Conservation (phyloP, 2,888 invertebrate genomes). For the Cephalotes varians region DNA sequence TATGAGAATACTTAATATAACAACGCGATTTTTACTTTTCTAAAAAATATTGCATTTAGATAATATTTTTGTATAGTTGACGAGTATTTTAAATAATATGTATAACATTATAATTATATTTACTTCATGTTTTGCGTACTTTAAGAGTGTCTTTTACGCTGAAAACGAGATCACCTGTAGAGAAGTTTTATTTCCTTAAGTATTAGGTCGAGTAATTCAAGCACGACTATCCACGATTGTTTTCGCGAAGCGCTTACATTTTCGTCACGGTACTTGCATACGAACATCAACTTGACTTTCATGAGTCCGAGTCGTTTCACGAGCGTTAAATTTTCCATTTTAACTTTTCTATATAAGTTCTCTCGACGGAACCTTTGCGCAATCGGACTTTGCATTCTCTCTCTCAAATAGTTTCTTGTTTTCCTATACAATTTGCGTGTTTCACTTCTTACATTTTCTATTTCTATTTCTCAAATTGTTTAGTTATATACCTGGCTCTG, state of each 20-base stretch:
- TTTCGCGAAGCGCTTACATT: conserved; percentile 48
- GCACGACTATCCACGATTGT: conserved; percentile 27
- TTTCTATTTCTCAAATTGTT: conserved; percentile 19
- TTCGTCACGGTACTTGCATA: conserved; percentile 53
- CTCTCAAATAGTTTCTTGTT: conserved; percentile 25
- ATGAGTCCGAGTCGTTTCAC: conserved; percentile 60
- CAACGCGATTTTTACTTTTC: neutral
- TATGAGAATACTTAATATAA: neutral
- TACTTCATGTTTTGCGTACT: neutral
- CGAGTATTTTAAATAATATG: neutral
- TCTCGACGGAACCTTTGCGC: conserved; percentile 45
- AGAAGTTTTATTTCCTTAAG: conserved; percentile 51
- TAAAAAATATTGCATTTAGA: neutral
- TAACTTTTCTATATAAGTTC: conserved; percentile 65
- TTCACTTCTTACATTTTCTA: neutral
- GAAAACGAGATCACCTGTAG: neutral
- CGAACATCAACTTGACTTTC: conserved; percentile 70
- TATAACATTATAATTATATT: neutral
- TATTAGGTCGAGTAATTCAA: conserved; percentile 55
- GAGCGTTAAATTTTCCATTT: conserved; percentile 65
- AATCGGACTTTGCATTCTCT: conserved; percentile 26
- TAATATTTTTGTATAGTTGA: neutral
- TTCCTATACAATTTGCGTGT: conserved; percentile 13
- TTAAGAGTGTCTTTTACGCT: neutral
- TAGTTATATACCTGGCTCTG: neutral